These are phyloP conservation scores for Tyria jacobaeae DNA, from an alignment of 2,888 invertebrate species.

Conservation along the genomic window DNA sequence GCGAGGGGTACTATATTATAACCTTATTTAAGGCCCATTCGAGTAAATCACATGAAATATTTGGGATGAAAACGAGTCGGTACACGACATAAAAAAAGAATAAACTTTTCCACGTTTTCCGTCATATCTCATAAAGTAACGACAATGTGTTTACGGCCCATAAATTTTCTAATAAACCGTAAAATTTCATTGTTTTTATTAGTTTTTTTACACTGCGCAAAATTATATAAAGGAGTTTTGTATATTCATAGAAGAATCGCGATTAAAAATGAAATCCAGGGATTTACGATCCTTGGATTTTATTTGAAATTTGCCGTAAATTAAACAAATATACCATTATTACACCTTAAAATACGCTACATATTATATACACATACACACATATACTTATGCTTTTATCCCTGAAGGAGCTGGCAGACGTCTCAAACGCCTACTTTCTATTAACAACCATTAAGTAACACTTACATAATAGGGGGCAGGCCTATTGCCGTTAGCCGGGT, in stretches of 20 bases:
- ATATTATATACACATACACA: too few species aligned
- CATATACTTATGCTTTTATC: too few species aligned
- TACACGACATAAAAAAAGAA: constrained; percentile 37
- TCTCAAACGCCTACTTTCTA: too few species aligned
- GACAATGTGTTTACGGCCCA: constrained; percentile 73
- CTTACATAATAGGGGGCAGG: too few species aligned
- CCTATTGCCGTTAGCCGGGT: too few species aligned
- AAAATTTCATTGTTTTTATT: constrained; percentile 67
- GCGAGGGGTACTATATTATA: constrained; percentile 16
- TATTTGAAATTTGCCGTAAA: too few species aligned
- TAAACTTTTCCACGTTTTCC: constrained; percentile 58
- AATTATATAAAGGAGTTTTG: constrained; percentile 11
- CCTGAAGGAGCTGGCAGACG: too few species aligned
- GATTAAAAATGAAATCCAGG: background rate
- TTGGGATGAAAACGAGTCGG: constrained; percentile 28
- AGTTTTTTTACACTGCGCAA: constrained; percentile 34
- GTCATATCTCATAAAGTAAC: constrained; percentile 66
- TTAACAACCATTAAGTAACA: too few species aligned
- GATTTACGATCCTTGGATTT: too few species aligned
- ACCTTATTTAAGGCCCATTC: constrained; percentile 15
- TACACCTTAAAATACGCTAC: background rate
- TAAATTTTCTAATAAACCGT: constrained; percentile 76
- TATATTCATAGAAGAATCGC: background rate
- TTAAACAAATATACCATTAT: too few species aligned
- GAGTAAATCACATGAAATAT: constrained; percentile 39